Evolutionary conservation across 2,888 invertebrate species (phyloP), one percentile per base, ranked within the genome.

Genomic region (Tuberolachnus salignus): DNA sequence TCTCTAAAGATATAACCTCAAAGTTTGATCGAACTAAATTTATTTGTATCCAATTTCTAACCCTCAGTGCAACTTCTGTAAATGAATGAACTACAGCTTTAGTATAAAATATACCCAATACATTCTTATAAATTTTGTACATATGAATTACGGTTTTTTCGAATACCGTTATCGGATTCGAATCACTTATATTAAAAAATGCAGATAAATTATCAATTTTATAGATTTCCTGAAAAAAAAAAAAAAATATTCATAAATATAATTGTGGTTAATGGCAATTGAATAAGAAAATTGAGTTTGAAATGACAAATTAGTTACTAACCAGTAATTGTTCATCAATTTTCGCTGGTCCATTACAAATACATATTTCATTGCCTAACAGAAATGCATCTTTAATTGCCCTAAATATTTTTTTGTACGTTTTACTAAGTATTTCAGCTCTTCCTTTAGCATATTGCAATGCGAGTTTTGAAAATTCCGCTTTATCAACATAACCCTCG

Each of bases 191-290:
- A 9, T 19, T 19, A 21, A 66, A 74, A 16, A 26, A 74, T 4
- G 3, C 1, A 16, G 55, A 23, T 53, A 74, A 66, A 66, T 66
- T 26, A 1, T 44, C 3, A 55, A n/a, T 6, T 14, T 55, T 26
- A 8, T 74, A 74, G 14, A 74, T 74, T 8, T 19, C 23, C 74
- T 74, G 4, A 66, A 74, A 74, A 51, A 26, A n/a, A n/a, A 66
- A 74, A 23, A 46, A 42, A 0, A 61, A 61, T 11, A 51, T 49
- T 51, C 14, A 1, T 1, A 64, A 13, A 53, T 73, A 26, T 21
- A 44, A 21, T 44, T 44, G 11, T n/a, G n/a, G n/a, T 44, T 0
- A 57, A 26, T 11, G 11, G 9, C 14, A 53, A 44, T 66, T 42
- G 23, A 49, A 3, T 42, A 70, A 55, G 23, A 44, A 8, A 23